Evolutionary conservation across 2,113 vertebrate species (phyloP).

Genomic region (Neofelis nebulosa): DNA sequence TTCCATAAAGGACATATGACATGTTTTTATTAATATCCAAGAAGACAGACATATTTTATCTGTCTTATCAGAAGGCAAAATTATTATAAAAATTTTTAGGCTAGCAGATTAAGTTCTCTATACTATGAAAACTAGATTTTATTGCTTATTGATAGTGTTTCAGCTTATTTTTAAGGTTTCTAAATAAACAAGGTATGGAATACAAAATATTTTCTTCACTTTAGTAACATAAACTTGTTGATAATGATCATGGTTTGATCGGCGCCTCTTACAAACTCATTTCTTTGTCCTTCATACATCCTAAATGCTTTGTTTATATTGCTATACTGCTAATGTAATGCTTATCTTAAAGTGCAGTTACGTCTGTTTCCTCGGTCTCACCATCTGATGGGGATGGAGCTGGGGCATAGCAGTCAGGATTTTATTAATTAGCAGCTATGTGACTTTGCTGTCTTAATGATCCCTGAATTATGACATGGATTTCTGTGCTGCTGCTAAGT

Average conservation of each 20-base stretch:
- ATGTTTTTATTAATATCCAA: conserved; percentile 10
- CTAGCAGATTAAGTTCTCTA: not conserved
- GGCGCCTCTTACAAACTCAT: not conserved
- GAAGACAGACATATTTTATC: not conserved
- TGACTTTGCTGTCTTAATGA: conserved; percentile 25
- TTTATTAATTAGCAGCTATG: conserved; percentile 23
- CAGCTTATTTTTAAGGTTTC: conserved; percentile 47
- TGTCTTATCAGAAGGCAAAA: not conserved
- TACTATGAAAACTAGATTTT: conserved; percentile 30
- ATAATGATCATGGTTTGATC: conserved; percentile 26
- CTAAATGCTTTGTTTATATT: conserved; percentile 38
- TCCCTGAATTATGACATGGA: not conserved
- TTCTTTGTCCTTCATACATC: not conserved
- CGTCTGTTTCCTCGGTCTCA: not conserved
- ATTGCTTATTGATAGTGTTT: conserved; percentile 19
- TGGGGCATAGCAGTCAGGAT: not conserved
- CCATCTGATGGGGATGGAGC: not conserved
- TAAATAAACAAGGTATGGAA: conserved; percentile 39
- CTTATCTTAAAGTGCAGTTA: not conserved
- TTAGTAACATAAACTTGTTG: conserved; percentile 34
- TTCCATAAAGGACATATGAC: not conserved
- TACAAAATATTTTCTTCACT: not conserved
- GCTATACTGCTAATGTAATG: not conserved
- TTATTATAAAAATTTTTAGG: conserved; percentile 42
- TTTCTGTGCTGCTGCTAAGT: conserved; percentile 39